Conservation (phyloP, 2,113 vertebrate species). For the Campylomormyrus tamandua region DNA sequence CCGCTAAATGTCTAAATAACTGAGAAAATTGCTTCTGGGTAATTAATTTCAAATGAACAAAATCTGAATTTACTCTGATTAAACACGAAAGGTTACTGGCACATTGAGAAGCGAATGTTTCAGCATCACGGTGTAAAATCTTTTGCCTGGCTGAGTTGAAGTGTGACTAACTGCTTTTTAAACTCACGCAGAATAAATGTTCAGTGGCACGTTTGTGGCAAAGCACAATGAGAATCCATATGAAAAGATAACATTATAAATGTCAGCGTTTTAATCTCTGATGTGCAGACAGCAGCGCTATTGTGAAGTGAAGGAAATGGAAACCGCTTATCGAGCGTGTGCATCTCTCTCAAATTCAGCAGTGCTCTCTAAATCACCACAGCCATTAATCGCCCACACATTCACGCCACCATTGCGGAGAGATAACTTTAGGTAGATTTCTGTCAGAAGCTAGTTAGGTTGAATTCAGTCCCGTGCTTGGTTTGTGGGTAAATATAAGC, state of each 20-base stretch:
- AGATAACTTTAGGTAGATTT: neutral
- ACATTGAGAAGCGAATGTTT: neutral
- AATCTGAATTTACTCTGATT: neutral
- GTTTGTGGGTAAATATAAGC: neutral
- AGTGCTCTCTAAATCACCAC: neutral
- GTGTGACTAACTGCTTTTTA: neutral
- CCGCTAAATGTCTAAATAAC: neutral
- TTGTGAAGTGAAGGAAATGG: conserved; percentile 40
- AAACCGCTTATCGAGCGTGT: conserved; percentile 28
- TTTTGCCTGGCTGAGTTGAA: neutral
- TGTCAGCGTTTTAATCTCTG: conserved; percentile 34
- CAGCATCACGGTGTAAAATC: neutral
- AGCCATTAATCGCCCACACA: neutral
- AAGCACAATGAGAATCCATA: neutral
- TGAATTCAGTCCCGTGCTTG: neutral
- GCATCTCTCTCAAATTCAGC: conserved; percentile 26
- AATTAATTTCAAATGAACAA: neutral
- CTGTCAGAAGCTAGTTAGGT: neutral
- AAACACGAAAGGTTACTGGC: neutral
- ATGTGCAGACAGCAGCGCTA: conserved; percentile 35
- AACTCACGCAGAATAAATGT: neutral
- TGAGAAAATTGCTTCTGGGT: neutral
- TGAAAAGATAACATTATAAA: conserved; percentile 27
- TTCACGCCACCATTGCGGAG: neutral
- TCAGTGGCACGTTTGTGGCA: neutral